These are phyloP conservation scores for Phrynocephalus guinanensis DNA, from an alignment of 2,797 vertebrate genomes.

Conservation along the genomic window DNA sequence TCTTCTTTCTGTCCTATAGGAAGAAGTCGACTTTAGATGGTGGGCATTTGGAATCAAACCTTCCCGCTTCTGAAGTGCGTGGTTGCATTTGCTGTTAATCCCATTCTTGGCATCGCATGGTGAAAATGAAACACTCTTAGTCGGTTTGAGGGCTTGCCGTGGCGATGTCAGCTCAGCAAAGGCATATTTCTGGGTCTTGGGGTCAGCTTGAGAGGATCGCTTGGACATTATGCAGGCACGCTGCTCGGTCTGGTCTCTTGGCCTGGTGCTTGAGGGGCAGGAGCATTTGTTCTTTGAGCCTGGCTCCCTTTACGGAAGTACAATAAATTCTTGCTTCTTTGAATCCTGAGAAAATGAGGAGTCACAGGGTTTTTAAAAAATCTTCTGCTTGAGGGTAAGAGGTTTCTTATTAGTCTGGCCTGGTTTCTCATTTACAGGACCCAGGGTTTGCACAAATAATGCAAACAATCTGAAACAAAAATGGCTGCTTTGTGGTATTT, in stretches of 20 bases:
- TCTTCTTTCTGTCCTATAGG: not conserved
- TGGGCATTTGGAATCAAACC: slow-evolving; percentile 33
- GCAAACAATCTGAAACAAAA: no score
- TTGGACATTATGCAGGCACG: not conserved
- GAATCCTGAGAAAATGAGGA: no score
- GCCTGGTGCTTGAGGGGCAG: not conserved
- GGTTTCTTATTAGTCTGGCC: no score
- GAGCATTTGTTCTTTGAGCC: not conserved
- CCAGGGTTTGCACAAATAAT: no score
- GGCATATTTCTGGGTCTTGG: not conserved
- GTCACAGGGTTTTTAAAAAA: no score
- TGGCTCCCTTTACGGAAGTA: no score
- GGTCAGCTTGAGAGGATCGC: not conserved
- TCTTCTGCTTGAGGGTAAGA: no score
- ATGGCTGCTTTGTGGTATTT: no score
- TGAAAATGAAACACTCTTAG: not conserved
- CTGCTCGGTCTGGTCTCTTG: not conserved
- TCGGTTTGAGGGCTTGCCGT: slow-evolving; percentile 1
- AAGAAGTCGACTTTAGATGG: slow-evolving; percentile 23
- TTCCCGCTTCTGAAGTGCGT: slow-evolving; percentile 39
- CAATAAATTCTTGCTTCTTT: no score
- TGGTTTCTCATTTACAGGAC: no score
- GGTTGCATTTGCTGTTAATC: not conserved
- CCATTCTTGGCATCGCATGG: fast-evolving
- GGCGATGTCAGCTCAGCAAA: fast-evolving